Evolutionary conservation across 2,888 invertebrate genomes (phyloP).

Genomic region (Prenolepis imparis): DNA sequence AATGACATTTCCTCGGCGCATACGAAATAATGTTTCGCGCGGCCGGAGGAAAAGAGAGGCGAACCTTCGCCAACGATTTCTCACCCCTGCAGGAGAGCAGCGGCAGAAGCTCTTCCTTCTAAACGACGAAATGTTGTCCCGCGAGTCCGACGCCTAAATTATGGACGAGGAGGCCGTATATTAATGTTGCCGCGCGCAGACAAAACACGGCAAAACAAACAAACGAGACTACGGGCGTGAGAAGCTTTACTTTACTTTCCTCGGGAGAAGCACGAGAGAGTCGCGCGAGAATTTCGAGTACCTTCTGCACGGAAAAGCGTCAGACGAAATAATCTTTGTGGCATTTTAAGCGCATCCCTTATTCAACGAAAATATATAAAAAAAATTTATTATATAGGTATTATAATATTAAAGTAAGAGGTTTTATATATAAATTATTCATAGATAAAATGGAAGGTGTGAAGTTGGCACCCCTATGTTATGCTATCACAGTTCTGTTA

Average conservation of each 20-base stretch:
- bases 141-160: conserved; percentile 33
- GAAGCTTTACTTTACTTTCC: conserved; percentile 28
- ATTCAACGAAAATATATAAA: not conserved
- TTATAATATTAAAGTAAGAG: too few species aligned
- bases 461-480: too few species aligned
- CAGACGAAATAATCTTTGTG: conserved; percentile 16
- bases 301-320: not conserved
- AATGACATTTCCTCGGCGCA: conserved; percentile 5
- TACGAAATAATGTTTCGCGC: not conserved
- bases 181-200: conserved; percentile 35
- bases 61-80: conserved; percentile 10
- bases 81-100: not conserved
- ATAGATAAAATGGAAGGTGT: too few species aligned
- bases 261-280: conserved; percentile 4
- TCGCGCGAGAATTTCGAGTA: conserved; percentile 40
- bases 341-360: not conserved
- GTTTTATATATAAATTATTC: too few species aligned
- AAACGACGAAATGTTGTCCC: conserved; percentile 47
- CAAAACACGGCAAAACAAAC: not conserved
- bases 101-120: not conserved
- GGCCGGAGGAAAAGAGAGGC: not conserved
- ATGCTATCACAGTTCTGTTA: too few species aligned
- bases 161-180: conserved; percentile 35
- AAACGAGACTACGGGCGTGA: conserved; percentile 3
- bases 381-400: not conserved